Conservation (phyloP, 2,888 invertebrate species). For the Melanostoma scalare region DNA sequence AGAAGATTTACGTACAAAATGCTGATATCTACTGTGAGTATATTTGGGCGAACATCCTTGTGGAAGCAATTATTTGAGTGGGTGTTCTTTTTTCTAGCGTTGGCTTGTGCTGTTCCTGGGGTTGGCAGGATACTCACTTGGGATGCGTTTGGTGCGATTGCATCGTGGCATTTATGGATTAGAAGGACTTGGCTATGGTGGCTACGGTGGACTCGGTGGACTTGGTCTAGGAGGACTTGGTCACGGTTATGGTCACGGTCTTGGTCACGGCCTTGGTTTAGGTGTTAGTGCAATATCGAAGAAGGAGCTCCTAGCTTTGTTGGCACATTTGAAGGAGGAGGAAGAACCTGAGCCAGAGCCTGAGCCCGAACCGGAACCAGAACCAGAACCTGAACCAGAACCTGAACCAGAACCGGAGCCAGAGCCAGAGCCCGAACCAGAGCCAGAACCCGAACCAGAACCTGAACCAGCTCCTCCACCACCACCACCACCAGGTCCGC, state of each 20-base stretch:
- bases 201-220: constrained; percentile 69
- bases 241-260: constrained; percentile 73
- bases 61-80: background rate
- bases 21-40: constrained; percentile 64
- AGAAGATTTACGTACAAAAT: constrained; percentile 46
- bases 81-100: constrained; percentile 31
- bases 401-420: constrained; percentile 79
- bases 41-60: background rate
- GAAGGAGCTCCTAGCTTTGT: constrained; percentile 78
- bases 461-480: constrained; percentile 60
- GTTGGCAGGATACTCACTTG: constrained; percentile 46
- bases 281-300: constrained; percentile 76
- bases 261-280: constrained; percentile 27
- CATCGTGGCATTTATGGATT: constrained; percentile 57
- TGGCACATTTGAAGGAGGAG: constrained; percentile 78
- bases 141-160: constrained; percentile 55
- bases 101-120: constrained; percentile 54
- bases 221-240: constrained; percentile 44
- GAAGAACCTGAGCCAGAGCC: constrained; percentile 79
- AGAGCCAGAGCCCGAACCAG: constrained; percentile 60
- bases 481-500: constrained; percentile 73
- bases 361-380: constrained; percentile 81
- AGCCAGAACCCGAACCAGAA: constrained; percentile 56
- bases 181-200: constrained; percentile 47
- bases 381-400: constrained; percentile 80